phyloP scores from a whole-genome alignment of 2,888 invertebrate genomes.

The Aphodius sticticus region DNA sequence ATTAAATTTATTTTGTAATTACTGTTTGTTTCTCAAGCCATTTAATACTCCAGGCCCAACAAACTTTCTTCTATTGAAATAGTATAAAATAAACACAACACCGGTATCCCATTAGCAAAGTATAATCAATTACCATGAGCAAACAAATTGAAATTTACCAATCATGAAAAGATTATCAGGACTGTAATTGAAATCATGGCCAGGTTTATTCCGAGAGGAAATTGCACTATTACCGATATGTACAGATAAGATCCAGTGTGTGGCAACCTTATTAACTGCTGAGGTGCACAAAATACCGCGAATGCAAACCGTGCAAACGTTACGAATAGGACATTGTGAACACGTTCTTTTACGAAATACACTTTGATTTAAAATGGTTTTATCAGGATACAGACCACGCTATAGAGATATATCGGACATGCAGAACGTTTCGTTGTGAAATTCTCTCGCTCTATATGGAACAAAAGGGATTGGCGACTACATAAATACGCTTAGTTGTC shows the following conservation, averaged over 20 bases:
- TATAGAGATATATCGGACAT: background rate
- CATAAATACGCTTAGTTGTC: background rate
- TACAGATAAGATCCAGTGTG: background rate
- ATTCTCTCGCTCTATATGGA: background rate
- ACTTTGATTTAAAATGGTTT: background rate
- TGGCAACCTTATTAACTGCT: background rate
- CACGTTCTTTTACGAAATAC: slow-evolving; percentile 4
- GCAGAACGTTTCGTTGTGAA: slow-evolving; percentile 4
- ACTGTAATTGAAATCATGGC: background rate
- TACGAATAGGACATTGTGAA: background rate
- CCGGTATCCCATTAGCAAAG: background rate
- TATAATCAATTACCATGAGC: background rate
- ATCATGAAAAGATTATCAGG: background rate
- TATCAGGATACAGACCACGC: background rate
- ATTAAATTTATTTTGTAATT: background rate
- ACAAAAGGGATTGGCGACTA: slow-evolving; percentile 4
- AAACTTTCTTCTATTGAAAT: background rate
- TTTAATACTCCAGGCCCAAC: background rate
- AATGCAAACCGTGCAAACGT: background rate
- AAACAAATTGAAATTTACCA: background rate
- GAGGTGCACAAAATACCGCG: background rate
- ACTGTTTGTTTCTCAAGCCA: background rate
- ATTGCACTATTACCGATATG: background rate
- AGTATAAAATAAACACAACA: background rate
- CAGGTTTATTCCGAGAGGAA: background rate